These are phyloP conservation scores for Jacana jacana DNA, from an alignment of 2,113 vertebrate genomes.

Conservation along the genomic window DNA sequence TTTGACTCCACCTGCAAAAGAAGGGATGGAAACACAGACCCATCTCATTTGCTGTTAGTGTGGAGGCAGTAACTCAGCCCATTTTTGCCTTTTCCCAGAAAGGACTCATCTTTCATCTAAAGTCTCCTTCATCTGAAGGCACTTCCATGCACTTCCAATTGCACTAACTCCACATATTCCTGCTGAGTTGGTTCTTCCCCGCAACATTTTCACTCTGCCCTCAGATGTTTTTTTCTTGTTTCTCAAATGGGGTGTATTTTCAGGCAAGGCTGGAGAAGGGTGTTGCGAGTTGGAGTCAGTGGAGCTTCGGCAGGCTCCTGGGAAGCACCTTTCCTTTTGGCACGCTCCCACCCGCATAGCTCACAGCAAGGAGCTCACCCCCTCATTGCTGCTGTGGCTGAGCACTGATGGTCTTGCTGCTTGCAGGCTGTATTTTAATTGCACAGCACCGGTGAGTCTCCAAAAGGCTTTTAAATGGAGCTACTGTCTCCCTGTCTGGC, in stretches of 20 bases:
- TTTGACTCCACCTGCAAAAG: neutral
- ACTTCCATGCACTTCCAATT: neutral
- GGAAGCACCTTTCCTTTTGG: neutral
- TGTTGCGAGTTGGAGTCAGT: rapidly evolving
- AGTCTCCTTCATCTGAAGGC: neutral
- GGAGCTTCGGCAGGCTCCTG: neutral
- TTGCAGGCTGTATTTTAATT: neutral
- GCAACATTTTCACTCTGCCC: neutral
- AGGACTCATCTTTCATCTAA: neutral
- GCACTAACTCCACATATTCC: neutral
- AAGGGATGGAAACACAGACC: neutral
- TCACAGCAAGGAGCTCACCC: neutral
- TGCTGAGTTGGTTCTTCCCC: neutral
- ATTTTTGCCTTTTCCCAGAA: neutral
- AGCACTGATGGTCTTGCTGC: neutral
- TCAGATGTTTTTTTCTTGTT: neutral
- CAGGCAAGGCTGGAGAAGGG: neutral
- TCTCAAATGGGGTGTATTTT: neutral
- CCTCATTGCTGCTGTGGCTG: neutral
- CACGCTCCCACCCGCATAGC: neutral
- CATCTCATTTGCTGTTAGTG: neutral
- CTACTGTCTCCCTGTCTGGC: neutral
- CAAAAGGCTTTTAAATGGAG: neutral
- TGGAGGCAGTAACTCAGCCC: neutral
- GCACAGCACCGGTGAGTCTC: neutral